Percentiles rank a stretch among this genome's conserved stretches.
These are phyloP conservation scores for Metacarcinus magister DNA, from an alignment of 2,888 invertebrate genomes.

Conservation along the genomic window DNA sequence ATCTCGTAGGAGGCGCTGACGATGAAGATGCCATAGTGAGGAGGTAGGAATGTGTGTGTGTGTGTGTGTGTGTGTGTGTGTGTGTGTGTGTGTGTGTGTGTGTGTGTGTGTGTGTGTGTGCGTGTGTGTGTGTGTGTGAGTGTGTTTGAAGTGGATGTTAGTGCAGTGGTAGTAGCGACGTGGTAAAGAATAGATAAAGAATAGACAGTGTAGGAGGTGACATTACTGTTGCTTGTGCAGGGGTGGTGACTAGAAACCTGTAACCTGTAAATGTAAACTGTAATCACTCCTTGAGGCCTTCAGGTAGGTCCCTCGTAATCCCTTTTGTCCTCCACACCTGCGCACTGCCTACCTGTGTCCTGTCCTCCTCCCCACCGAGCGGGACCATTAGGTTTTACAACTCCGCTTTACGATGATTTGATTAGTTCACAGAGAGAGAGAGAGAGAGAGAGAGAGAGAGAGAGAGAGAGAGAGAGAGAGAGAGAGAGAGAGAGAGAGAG, in stretches of 20 bases:
- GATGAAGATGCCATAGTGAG: not conserved
- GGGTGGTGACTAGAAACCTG: not conserved
- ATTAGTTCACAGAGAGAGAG: not conserved
- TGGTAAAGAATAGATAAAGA: no score
- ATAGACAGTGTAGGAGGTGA: not conserved
- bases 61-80: no score
- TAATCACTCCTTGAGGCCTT: not conserved
- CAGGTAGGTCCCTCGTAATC: not conserved
- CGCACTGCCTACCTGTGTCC: not conserved
- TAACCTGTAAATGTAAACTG: not conserved
- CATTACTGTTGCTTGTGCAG: not conserved
- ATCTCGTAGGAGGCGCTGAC: not conserved
- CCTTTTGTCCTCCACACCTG: not conserved
- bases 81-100: no score
- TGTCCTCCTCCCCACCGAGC: not conserved
- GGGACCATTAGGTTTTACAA: not conserved
- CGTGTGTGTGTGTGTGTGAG: no score
- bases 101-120: no score
- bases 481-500: slow-evolving; percentile 48
- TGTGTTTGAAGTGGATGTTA: no score
- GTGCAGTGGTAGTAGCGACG: no score
- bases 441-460: slow-evolving; percentile 47
- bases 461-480: slow-evolving; percentile 48
- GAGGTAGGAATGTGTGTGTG: no score
- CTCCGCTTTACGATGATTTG: not conserved